These are phyloP conservation scores for Chrysodeixis includens DNA, from an alignment of 2,888 invertebrate genomes.

Conservation along the genomic window DNA sequence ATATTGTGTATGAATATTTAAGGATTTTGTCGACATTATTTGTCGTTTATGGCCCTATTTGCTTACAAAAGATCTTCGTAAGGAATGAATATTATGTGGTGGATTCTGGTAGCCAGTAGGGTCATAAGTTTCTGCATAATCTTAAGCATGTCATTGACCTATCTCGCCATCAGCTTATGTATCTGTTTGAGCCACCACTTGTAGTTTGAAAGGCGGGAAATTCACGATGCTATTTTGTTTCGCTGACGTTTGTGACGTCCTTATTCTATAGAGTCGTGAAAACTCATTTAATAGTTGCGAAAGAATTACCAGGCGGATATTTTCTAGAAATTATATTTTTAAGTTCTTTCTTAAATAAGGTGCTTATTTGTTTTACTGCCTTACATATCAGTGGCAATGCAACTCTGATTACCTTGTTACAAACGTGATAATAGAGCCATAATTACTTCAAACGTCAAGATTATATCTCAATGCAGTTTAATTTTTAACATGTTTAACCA, in stretches of 20 bases:
- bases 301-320: too few relatives aligned
- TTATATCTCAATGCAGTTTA: conserved; percentile 32
- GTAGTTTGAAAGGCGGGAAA: background rate
- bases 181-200: background rate
- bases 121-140: too few relatives aligned
- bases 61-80: background rate
- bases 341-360: too few relatives aligned
- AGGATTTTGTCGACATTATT: conserved; percentile 20
- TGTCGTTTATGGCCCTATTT: conserved; percentile 9
- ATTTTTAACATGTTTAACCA: conserved; percentile 51
- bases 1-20: conserved; percentile 22
- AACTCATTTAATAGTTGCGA: too few relatives aligned
- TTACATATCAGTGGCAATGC: too few relatives aligned
- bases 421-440: conserved; percentile 7
- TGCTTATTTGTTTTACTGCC: too few relatives aligned
- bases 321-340: too few relatives aligned
- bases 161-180: background rate
- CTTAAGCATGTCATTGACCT: background rate
- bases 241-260: too few relatives aligned
- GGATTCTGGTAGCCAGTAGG: too few relatives aligned
- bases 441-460: conserved; percentile 32
- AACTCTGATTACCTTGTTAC: background rate
- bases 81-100: too few relatives aligned
- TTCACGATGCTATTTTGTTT: background rate
- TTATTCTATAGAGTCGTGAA: too few relatives aligned